phyloP scores from a whole-genome alignment of 2,797 vertebrate genomes.

The Natrix natrix region DNA sequence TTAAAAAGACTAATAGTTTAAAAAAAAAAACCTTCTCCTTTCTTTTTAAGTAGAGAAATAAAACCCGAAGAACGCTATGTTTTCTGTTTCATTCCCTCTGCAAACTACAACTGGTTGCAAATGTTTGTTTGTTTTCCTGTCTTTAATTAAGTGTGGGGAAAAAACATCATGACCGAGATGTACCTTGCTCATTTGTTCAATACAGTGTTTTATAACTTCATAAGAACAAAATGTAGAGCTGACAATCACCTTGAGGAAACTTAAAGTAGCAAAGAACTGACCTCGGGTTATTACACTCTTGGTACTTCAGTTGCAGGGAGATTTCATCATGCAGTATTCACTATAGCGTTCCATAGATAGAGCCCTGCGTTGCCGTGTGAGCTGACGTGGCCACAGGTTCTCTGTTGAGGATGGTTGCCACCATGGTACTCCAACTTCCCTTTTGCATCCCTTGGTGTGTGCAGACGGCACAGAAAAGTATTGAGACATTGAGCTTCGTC shows the following conservation, averaged over 20 bases:
- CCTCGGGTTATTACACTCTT: background rate
- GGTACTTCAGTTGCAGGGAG: background rate
- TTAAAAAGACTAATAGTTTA: background rate
- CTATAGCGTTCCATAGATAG: background rate
- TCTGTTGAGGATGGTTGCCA: background rate
- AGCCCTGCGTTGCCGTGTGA: background rate
- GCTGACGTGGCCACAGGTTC: background rate
- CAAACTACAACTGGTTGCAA: background rate
- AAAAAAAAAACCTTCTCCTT: background rate
- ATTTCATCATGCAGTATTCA: conserved; percentile 5
- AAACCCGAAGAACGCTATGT: background rate
- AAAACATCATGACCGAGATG: background rate
- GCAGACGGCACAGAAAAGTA: background rate
- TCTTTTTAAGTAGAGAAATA: background rate
- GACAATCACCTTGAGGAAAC: background rate
- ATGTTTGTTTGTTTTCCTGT: background rate
- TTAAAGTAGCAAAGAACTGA: background rate
- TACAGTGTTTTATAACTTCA: background rate
- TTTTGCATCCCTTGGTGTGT: background rate
- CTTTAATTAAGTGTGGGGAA: conserved; percentile 2
- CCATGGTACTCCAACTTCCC: background rate
- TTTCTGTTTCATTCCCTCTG: background rate
- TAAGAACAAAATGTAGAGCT: background rate
- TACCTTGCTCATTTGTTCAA: background rate
- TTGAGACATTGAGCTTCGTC: background rate